Evolutionary conservation across 1,140 invertebrate genomes (phyloP).

Genomic region (Philotrypesis tridentata): DNA sequence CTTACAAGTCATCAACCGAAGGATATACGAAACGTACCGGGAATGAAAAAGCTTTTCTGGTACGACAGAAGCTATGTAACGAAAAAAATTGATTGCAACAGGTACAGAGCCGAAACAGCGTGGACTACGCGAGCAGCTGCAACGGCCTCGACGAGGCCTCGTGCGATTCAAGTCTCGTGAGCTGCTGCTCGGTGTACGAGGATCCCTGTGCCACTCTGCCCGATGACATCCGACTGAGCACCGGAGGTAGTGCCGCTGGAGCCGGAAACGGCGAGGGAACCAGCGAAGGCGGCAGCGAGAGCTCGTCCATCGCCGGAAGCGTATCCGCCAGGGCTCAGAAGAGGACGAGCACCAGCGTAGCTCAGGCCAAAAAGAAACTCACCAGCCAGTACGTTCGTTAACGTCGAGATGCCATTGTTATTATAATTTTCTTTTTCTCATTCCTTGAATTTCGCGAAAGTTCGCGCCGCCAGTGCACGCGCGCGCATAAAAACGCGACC

Average conservation of each 20-base stretch:
- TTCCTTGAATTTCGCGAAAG: background rate
- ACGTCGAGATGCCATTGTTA: background rate
- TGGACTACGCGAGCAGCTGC: conserved; percentile 78
- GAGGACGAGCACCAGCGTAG: background rate
- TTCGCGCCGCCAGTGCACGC: background rate
- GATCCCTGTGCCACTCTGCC: conserved; percentile 75
- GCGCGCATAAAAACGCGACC: background rate
- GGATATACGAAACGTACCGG: no score
- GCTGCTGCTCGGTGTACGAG: conserved; percentile 82
- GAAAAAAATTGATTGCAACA: background rate
- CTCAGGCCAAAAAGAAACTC: conserved; percentile 65
- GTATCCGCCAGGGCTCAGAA: conserved; percentile 59
- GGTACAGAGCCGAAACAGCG: conserved; percentile 74
- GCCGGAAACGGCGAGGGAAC: conserved; percentile 77
- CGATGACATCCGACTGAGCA: conserved; percentile 69
- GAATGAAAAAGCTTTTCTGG: background rate
- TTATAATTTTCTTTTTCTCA: background rate
- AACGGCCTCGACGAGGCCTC: conserved; percentile 76
- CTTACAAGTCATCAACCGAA: no score
- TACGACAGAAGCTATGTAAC: background rate
- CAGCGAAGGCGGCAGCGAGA: conserved; percentile 84
- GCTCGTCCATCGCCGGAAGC: conserved; percentile 79
- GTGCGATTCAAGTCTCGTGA: conserved; percentile 84
- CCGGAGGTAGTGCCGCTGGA: background rate
- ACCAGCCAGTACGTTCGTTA: conserved; percentile 30